These are phyloP conservation scores for Vulpes lagopus DNA, from an alignment of 2,113 vertebrate species.

Conservation along the genomic window DNA sequence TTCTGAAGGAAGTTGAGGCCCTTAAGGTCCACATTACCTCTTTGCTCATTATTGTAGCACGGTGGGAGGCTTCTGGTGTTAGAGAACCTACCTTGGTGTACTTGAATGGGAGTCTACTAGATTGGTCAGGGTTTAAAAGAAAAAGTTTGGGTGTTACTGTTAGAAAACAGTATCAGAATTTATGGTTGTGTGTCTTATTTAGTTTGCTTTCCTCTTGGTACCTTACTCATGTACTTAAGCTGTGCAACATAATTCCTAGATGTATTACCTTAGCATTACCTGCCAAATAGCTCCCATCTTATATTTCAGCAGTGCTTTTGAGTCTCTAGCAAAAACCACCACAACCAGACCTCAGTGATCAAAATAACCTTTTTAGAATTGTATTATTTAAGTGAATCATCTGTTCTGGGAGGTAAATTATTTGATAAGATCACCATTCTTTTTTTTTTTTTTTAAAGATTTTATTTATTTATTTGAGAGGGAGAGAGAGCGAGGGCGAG, in stretches of 20 bases:
- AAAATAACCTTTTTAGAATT: neutral
- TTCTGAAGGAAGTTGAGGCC: neutral
- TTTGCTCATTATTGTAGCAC: neutral
- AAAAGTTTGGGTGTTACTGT: neutral
- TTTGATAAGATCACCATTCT: constrained; percentile 17
- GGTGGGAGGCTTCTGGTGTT: neutral
- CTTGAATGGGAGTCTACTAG: neutral
- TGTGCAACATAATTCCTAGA: neutral
- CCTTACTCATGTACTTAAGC: neutral
- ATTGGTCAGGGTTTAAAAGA: neutral
- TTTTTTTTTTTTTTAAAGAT: too few relatives aligned
- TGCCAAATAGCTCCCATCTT: neutral
- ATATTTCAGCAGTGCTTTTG: neutral
- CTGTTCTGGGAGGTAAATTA: neutral
- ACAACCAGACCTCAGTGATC: neutral
- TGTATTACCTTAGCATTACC: neutral
- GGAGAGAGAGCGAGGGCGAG: too few relatives aligned
- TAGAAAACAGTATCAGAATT: neutral
- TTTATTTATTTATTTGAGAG: too few relatives aligned
- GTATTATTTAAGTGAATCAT: neutral
- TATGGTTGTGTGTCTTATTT: neutral
- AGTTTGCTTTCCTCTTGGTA: neutral
- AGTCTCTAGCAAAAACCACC: neutral
- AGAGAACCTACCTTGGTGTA: neutral
- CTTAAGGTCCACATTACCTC: neutral